Percentiles rank a stretch among this genome's conserved stretches.
Conservation (phyloP, 2,113 vertebrate genomes). For the Poicephalus gulielmi region DNA sequence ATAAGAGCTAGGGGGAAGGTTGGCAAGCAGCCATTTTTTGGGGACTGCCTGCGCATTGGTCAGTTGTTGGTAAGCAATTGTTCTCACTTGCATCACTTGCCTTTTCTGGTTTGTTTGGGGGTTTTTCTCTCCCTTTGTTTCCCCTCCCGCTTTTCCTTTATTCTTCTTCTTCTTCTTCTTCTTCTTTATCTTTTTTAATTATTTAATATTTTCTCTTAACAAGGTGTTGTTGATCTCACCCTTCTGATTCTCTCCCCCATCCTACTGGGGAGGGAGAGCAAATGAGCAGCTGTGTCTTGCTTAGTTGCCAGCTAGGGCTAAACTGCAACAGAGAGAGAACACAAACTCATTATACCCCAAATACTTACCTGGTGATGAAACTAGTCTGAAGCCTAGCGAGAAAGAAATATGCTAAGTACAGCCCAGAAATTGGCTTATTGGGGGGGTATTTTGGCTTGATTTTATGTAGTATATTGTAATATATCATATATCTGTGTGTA, state of each 20-base stretch:
- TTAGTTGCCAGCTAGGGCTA: background rate
- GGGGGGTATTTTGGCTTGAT: background rate
- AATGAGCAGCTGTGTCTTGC: background rate
- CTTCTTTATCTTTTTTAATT: background rate
- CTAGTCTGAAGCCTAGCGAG: background rate
- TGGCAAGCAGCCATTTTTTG: background rate
- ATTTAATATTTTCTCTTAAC: background rate
- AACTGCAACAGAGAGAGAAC: background rate
- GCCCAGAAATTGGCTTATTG: background rate
- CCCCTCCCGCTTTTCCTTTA: background rate
- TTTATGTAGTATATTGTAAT: background rate
- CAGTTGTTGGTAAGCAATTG: background rate
- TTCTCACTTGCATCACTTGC: background rate
- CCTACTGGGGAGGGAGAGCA: no score
- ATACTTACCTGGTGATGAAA: background rate
- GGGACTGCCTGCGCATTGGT: background rate
- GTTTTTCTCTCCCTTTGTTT: background rate
- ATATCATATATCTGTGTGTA: background rate
- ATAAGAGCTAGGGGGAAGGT: background rate
- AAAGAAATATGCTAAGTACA: background rate
- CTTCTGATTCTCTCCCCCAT: background rate
- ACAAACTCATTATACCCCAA: background rate
- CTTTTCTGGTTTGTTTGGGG: accelerated
- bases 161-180: background rate
- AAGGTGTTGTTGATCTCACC: background rate